A percentile compares a stretch with the other conserved stretches of the same genome.
Evolutionary conservation across 53 echinoderm and acorn worm genomes (phyloP).

Genomic region (Zoroaster sp.): DNA sequence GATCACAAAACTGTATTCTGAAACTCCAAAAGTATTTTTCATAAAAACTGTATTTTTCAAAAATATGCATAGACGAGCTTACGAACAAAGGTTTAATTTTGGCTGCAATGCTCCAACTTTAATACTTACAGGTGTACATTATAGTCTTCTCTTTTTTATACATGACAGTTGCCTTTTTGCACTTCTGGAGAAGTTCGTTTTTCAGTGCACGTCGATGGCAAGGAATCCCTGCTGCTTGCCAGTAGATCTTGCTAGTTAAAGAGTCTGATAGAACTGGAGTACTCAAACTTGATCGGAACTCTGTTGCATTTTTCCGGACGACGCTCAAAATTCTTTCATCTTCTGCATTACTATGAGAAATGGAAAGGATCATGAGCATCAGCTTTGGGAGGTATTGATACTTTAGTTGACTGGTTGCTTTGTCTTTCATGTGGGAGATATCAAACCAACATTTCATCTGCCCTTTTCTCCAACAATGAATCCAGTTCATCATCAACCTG

Average conservation of each 20-base stretch:
- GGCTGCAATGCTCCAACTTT: no score
- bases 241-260: no score
- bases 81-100: no score
- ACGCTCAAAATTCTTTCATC: constrained; percentile 68
- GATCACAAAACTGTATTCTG: no score
- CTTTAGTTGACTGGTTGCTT: constrained; percentile 39
- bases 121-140: no score
- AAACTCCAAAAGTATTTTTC: no score
- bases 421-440: constrained; percentile 51
- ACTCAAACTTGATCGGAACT: constrained; percentile 46
- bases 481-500: constrained; percentile 12
- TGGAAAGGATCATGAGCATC: constrained; percentile 55
- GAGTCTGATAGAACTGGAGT: constrained; percentile 21
- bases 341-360: constrained; percentile 64
- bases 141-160: no score
- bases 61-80: no score
- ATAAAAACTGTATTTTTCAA: no score
- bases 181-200: constrained; percentile 36
- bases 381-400: constrained; percentile 41
- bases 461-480: constrained; percentile 27
- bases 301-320: constrained; percentile 63
- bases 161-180: constrained; percentile 16
- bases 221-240: no score
- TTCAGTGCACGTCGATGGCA: not conserved
- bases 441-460: constrained; percentile 63